Evolutionary conservation across 92 coral and sea anemone genomes (phyloP).

Genomic region (Palythoa caribaeorum): DNA sequence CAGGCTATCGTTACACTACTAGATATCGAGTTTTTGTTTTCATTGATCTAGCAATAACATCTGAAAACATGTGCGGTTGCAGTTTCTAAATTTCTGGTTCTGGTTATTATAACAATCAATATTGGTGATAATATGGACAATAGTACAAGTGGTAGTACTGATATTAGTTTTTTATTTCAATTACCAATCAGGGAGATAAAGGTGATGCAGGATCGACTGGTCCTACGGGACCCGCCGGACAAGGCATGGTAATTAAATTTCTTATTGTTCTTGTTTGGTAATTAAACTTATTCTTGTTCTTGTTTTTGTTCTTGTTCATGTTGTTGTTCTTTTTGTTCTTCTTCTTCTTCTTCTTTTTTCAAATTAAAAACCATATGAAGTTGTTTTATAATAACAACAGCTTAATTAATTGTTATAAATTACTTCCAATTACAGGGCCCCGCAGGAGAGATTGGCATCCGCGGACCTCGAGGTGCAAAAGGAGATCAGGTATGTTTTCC

Average conservation of each 20-base stretch:
- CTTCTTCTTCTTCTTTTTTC: no score
- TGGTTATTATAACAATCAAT: no score
- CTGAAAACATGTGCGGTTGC: no score
- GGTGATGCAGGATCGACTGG: conserved; percentile 19
- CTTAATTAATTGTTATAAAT: background rate
- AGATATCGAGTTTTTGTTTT: no score
- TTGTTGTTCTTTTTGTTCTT: no score
- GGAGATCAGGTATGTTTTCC: conserved; percentile 30
- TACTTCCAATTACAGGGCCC: conserved; percentile 4
- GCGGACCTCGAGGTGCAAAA: conserved; percentile 27
- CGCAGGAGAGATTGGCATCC: conserved; percentile 1
- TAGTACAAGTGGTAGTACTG: background rate
- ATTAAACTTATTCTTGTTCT: background rate
- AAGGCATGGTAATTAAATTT: background rate
- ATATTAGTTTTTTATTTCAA: background rate
- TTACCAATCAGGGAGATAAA: conserved; percentile 3
- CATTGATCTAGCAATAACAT: no score
- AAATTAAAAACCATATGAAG: background rate
- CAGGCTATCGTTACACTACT: no score
- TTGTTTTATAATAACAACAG: background rate
- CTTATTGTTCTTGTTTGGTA: background rate
- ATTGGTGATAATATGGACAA: background rate
- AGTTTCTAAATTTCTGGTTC: no score
- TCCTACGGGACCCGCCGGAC: background rate
- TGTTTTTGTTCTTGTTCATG: background rate